These are phyloP conservation scores for Criorhina ranunculi DNA, from an alignment of 2,888 invertebrate genomes.

Conservation along the genomic window DNA sequence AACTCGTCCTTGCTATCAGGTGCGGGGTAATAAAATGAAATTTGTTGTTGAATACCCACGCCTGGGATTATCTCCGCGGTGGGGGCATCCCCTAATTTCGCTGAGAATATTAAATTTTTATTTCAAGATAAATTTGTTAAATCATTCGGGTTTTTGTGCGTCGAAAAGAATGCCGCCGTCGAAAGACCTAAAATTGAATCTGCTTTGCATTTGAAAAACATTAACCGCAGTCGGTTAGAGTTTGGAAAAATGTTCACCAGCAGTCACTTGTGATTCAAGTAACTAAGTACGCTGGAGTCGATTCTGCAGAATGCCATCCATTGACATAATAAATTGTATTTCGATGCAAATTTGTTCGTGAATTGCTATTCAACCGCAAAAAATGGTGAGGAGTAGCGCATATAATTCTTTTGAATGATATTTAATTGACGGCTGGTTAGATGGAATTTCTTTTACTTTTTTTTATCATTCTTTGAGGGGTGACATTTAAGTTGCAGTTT, in stretches of 20 bases:
- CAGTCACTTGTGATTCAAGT: slow-evolving; percentile 54
- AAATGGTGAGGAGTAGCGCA: slow-evolving; percentile 17
- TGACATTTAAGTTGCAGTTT: slow-evolving; percentile 10
- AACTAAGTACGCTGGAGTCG: slow-evolving; percentile 33
- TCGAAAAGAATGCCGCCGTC: slow-evolving; percentile 46
- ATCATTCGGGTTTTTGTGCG: slow-evolving; percentile 63
- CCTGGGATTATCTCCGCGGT: slow-evolving; percentile 32
- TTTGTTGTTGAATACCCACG: slow-evolving; percentile 20
- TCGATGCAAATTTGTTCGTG: slow-evolving; percentile 69
- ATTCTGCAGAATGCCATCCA: slow-evolving; percentile 58
- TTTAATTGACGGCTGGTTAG: slow-evolving; percentile 61
- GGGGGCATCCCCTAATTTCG: slow-evolving; percentile 39
- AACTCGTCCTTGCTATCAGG: slow-evolving; percentile 48
- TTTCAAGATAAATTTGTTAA: slow-evolving; percentile 72
- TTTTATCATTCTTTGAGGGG: slow-evolving; percentile 6
- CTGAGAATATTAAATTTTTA: slow-evolving; percentile 70
- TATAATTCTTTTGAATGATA: slow-evolving; percentile 39
- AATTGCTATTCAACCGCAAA: slow-evolving; percentile 25
- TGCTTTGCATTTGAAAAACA: slow-evolving; percentile 83
- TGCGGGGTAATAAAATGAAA: slow-evolving; percentile 53
- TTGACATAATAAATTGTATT: slow-evolving; percentile 73
- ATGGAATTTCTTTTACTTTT: slow-evolving; percentile 31
- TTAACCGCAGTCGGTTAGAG: slow-evolving; percentile 81
- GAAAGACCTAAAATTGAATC: slow-evolving; percentile 63
- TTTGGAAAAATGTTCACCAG: slow-evolving; percentile 40